Evolutionary conservation across 2,113 vertebrate genomes (phyloP).

Genomic region (Corapipo altera): DNA sequence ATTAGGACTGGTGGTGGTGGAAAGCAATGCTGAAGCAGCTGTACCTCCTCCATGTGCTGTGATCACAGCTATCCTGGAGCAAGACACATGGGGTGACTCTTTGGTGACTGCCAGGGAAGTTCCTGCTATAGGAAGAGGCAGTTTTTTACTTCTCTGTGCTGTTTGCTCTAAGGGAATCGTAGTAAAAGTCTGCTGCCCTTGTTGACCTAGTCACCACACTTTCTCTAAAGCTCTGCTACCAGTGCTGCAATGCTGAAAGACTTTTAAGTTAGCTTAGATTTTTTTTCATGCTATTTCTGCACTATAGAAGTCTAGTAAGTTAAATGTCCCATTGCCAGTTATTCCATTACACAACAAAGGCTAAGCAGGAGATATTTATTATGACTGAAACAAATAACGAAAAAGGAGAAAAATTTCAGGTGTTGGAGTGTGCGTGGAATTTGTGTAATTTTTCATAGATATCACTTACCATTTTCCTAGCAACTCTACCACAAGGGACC

Average conservation of each 20-base stretch:
- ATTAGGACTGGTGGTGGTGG: not conserved
- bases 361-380: not conserved
- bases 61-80: not conserved
- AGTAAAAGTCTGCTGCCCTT: not conserved
- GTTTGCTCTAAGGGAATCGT: not conserved
- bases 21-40: not conserved
- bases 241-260: not conserved
- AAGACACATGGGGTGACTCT: rapidly evolving
- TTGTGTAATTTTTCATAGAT: not conserved
- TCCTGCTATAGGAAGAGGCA: no score
- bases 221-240: not conserved
- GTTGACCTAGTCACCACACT: not conserved
- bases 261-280: not conserved
- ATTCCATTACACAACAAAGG: not conserved
- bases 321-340: not conserved
- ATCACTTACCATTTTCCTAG: not conserved
- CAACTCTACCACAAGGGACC: not conserved
- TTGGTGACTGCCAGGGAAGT: not conserved
- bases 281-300: not conserved
- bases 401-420: not conserved
- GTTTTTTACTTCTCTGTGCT: not conserved
- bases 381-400: not conserved
- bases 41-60: not conserved
- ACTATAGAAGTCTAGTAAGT: not conserved
- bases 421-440: not conserved